phyloP scores from a whole-genome alignment of 2,888 invertebrate genomes.

The Drosophila paracracens region DNA sequence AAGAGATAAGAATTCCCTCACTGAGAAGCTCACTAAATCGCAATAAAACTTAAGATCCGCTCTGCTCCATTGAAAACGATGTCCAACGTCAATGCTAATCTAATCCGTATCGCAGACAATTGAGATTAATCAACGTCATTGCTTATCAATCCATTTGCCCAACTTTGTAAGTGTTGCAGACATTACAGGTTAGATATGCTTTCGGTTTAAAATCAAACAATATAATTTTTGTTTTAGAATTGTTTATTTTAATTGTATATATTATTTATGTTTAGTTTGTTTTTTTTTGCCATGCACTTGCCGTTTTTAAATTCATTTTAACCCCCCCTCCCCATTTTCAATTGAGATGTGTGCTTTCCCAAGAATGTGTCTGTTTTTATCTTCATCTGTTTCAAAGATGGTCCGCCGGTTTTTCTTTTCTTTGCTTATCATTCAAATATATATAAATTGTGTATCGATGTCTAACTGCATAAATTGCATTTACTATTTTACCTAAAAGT shows the following conservation, averaged over 20 bases:
- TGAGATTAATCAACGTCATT: neutral
- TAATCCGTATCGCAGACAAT: neutral
- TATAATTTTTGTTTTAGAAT: conserved; percentile 26
- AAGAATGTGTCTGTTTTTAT: conserved; percentile 39
- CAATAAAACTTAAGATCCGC: neutral
- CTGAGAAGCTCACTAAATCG: neutral
- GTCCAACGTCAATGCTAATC: neutral
- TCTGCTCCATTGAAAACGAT: neutral
- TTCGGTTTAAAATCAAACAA: conserved; percentile 7
- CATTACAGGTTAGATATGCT: neutral
- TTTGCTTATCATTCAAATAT: conserved; percentile 24
- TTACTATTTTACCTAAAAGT: conserved; percentile 48
- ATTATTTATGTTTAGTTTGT: conserved; percentile 51
- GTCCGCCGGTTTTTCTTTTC: conserved; percentile 25
- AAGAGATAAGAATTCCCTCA: neutral
- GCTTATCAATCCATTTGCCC: neutral
- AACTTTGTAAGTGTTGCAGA: neutral
- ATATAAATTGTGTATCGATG: conserved; percentile 51
- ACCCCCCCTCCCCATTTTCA: conserved; percentile 20
- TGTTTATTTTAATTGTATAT: conserved; percentile 54
- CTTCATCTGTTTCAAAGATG: conserved; percentile 53
- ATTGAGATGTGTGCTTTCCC: conserved; percentile 39
- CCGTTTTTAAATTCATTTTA: conserved; percentile 39
- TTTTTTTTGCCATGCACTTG: conserved; percentile 38
- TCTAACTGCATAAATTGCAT: conserved; percentile 37